Evolutionary conservation across 2,888 invertebrate species (phyloP).

Genomic region (Sarcophaga subvicina): DNA sequence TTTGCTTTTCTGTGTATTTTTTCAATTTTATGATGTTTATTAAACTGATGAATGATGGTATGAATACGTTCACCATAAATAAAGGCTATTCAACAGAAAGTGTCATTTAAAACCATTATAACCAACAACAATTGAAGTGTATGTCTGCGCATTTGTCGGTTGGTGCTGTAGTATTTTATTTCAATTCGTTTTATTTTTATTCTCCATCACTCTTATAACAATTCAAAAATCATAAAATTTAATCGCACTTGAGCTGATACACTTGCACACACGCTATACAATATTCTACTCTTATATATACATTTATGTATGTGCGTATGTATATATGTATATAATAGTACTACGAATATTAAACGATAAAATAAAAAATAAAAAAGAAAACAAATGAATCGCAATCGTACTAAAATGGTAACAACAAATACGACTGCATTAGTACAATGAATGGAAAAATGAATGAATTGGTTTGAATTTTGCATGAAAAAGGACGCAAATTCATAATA

Average conservation of each 20-base stretch:
- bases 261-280: neutral
- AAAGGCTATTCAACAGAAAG: conserved; percentile 49
- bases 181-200: conserved; percentile 19
- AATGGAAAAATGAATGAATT: conserved; percentile 11
- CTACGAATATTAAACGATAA: neutral
- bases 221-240: conserved; percentile 62
- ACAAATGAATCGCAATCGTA: neutral
- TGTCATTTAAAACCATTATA: conserved; percentile 61
- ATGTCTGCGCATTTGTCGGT: conserved; percentile 50
- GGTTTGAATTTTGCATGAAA: conserved; percentile 20
- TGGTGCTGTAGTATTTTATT: conserved; percentile 35
- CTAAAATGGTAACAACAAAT: conserved; percentile 4
- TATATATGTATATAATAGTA: no score
- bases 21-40: neutral
- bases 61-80: conserved; percentile 28
- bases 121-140: conserved; percentile 42
- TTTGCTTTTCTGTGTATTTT: conserved; percentile 11
- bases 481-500: neutral
- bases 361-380: neutral
- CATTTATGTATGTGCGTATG: neutral
- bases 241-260: conserved; percentile 50
- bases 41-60: conserved; percentile 30
- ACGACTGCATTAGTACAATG: neutral
- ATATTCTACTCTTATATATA: neutral
- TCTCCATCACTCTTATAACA: conserved; percentile 45